Evolutionary conservation across 1,140 invertebrate genomes (phyloP).

Genomic region (Drosophila varians): DNA sequence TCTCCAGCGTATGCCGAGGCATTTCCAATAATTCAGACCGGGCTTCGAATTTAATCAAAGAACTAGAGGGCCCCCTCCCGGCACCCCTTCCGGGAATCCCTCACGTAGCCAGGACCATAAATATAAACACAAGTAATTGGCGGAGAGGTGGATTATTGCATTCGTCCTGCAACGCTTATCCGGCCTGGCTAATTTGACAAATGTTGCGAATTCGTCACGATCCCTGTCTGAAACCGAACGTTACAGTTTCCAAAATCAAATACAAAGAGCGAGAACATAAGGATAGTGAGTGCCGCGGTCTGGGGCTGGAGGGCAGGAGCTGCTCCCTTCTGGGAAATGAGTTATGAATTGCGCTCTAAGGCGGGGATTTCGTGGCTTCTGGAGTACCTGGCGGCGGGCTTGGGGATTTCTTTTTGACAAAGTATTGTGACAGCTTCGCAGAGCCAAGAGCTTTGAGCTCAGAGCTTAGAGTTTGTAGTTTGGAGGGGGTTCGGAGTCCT

Average conservation of each 20-base stretch:
- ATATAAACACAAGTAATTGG: conserved; percentile 67
- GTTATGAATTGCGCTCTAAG: conserved; percentile 67
- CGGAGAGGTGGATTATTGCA: conserved; percentile 59
- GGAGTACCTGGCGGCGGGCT: conserved; percentile 35
- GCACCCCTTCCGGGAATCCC: conserved; percentile 11
- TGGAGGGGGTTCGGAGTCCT: conserved; percentile 18
- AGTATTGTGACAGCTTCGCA: conserved; percentile 21
- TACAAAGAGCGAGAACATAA: conserved; percentile 71
- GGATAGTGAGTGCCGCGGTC: conserved; percentile 7
- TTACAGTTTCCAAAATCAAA: conserved; percentile 74
- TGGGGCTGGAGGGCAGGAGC: background rate
- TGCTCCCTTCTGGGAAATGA: conserved; percentile 32
- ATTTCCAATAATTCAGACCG: background rate
- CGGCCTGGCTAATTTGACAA: conserved; percentile 71
- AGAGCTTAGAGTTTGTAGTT: too few relatives aligned
- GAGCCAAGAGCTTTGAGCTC: too few relatives aligned
- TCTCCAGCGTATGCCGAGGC: conserved; percentile 7
- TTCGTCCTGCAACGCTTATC: conserved; percentile 57
- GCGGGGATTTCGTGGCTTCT: conserved; percentile 52
- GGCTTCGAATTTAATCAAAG: background rate
- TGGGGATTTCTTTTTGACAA: conserved; percentile 1
- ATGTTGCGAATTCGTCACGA: conserved; percentile 65
- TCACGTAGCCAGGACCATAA: conserved; percentile 51
- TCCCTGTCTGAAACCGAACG: conserved; percentile 19
- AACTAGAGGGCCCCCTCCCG: background rate